Conservation (phyloP, 2,888 invertebrate species). For the Ophion ellenae region DNA sequence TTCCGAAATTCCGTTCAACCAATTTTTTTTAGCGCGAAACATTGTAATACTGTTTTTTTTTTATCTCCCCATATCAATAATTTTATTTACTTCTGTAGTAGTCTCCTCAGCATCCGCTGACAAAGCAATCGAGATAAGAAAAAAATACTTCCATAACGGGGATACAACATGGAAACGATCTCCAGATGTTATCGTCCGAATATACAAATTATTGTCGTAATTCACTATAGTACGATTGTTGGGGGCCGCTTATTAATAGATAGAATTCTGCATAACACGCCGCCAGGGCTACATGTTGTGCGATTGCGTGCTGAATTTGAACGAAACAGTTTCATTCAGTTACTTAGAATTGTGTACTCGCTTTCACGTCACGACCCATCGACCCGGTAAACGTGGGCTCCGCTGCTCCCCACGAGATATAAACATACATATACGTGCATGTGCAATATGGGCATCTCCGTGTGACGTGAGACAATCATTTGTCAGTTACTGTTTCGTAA, state of each 20-base stretch:
- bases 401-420: slow-evolving; percentile 26
- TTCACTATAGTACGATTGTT: background rate
- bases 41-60: too few relatives aligned
- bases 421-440: background rate
- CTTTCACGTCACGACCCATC: slow-evolving; percentile 64
- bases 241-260: slow-evolving; percentile 37
- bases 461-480: background rate
- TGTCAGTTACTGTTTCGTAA: background rate
- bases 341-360: slow-evolving; percentile 57
- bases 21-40: too few relatives aligned
- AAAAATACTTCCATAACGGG: background rate
- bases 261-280: slow-evolving; percentile 1
- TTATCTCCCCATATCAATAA: too few relatives aligned
- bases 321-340: slow-evolving; percentile 59
- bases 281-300: background rate
- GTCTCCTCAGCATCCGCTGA: too few relatives aligned
- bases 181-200: background rate
- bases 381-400: slow-evolving; percentile 58
- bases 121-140: too few relatives aligned
- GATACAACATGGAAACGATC: background rate
- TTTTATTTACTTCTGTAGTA: too few relatives aligned
- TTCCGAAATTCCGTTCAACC: too few relatives aligned
- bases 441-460: background rate
- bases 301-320: slow-evolving; percentile 21
- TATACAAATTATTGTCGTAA: background rate